Conservation (phyloP, 1,140 invertebrate species). For the Euglossa dilemma region DNA sequence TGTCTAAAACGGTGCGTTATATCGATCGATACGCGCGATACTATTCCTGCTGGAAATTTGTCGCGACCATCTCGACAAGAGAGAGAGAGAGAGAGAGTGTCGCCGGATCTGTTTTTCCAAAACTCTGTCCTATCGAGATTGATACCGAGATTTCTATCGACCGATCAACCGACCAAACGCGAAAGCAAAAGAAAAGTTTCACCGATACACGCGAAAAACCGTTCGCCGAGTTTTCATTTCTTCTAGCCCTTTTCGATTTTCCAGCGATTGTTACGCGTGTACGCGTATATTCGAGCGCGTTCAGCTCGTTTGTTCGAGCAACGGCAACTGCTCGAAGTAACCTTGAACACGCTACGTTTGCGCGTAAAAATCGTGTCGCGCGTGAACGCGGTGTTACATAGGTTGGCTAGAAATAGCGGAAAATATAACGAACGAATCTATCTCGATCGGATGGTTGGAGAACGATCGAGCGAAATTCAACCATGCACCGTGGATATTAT, state of each 20-base stretch:
- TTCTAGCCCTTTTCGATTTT: neutral
- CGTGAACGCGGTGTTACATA: neutral
- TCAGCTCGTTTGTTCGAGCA: neutral
- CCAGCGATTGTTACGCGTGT: neutral
- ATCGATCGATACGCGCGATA: conserved; percentile 62
- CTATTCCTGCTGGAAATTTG: too few species aligned
- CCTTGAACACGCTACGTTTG: neutral
- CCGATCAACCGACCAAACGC: too few species aligned
- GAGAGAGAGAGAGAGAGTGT: too few species aligned
- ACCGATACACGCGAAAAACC: neutral
- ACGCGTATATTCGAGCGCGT: neutral
- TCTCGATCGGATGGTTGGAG: neutral
- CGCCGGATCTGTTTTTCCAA: too few species aligned
- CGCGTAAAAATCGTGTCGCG: neutral
- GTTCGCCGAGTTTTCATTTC: neutral
- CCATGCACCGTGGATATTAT: neutral
- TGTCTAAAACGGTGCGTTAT: conserved; percentile 61
- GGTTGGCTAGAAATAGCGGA: neutral
- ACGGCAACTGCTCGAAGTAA: neutral
- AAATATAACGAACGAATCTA: neutral
- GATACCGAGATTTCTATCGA: too few species aligned
- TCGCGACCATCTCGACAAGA: too few species aligned
- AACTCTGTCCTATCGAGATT: too few species aligned
- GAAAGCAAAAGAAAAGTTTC: too few species aligned
- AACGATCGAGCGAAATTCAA: neutral